Base-by-base conservation (phyloP, 1,140 invertebrate genomes). In the Drusus annulatus region DNA sequence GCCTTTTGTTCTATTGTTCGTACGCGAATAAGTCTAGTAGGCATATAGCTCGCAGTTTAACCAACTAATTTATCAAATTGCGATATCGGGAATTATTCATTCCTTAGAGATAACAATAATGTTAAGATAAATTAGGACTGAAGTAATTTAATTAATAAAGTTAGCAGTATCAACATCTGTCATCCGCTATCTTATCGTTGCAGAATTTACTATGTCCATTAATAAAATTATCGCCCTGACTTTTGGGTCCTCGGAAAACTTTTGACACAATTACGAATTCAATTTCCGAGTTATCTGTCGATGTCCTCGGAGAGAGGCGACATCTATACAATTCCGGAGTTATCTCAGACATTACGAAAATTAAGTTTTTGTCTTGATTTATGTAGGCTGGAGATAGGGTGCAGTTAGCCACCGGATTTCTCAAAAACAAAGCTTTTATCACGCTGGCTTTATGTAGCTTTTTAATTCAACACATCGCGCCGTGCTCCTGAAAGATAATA, bases 191-290 rank as follows among this genome's bases (percentile, higher is more conserved):
- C 71, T 58, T 56, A 21, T 74, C 31, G 19, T n/a, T 4, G 7
- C 58, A 3, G 45, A 76, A 76, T 60, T 76, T 62, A 62, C 74
- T 56, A 19, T 56, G 25, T 25, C 74, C 54, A 76, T 60, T 76
- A 76, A 76, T 62, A 60, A 76, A 76, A 76, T 76, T 76, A 76
- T 76, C 58, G 36, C 54, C 21, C 15, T 50, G 74, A 76, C 54
- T 45, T 62, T 62, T 58, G 23, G 54, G 31, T 76, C 74, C 28
- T 75, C 16, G 6, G 56, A 54, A 76, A 76, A 76, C 21, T 76
- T 76, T 76, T 62, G 74, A 76, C 74, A 76, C 56, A 62, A 62
- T 76, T 62, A 62, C 74, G 36, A 76, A 76, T 76, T 58, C 51
- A 75, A 75, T 58, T 58, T 58, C 54, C 19, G 31, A 17, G 17